Evolutionary conservation across 1,140 invertebrate genomes (phyloP).

Genomic region (Spodoptera litura): DNA sequence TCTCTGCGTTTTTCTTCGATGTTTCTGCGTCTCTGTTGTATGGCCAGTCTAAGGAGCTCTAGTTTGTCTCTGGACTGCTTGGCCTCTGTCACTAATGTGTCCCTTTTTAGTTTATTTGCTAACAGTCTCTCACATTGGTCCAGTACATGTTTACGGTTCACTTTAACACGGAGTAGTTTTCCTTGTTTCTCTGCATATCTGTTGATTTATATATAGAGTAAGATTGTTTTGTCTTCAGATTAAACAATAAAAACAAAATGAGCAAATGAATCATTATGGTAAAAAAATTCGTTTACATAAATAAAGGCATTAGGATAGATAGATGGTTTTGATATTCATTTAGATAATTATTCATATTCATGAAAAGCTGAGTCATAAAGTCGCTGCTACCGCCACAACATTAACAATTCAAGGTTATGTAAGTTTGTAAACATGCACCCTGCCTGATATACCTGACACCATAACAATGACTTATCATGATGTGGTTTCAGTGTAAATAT

Average conservation of each 20-base stretch:
- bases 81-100: conserved; percentile 87
- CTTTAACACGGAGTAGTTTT: conserved; percentile 87
- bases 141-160: conserved; percentile 86
- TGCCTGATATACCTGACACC: not conserved
- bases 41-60: conserved; percentile 87
- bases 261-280: too few species aligned
- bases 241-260: too few species aligned
- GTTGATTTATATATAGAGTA: conserved; percentile 36
- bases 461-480: conserved; percentile 18
- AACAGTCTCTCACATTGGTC: conserved; percentile 87
- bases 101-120: conserved; percentile 87
- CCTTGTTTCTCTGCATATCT: conserved; percentile 90
- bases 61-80: conserved; percentile 88
- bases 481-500: not conserved
- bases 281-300: too few species aligned
- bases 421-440: conserved; percentile 41
- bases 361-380: conserved; percentile 31
- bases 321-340: too few species aligned
- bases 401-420: conserved; percentile 41
- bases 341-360: too few species aligned
- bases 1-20: conserved; percentile 86
- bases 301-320: too few species aligned
- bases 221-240: too few species aligned
- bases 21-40: conserved; percentile 88
- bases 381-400: not conserved